Evolutionary conservation across 2,888 invertebrate species (phyloP), one percentile per base, ranked within the genome.

Genomic region (Drosophila ustulata): DNA sequence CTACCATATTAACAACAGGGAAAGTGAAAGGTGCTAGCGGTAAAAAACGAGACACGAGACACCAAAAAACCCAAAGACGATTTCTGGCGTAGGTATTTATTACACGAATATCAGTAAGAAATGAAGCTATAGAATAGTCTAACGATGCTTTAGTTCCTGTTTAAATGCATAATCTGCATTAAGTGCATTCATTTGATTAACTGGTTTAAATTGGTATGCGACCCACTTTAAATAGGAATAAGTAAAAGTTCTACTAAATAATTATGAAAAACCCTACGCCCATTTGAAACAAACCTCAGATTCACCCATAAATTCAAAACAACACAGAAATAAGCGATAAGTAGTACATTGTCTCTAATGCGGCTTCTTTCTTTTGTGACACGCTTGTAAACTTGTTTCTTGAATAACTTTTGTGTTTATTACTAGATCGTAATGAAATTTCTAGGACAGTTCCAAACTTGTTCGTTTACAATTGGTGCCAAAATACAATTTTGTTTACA

Each of bases 11-110:
- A 45, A 62, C 68, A 69, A 68, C 73, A 64, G 71, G 66, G 59
- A 83, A 78, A 84, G 84, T 83, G 84, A 84, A 82, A 83, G 81
- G 80, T 64, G 47, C 66, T 73, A 82, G 79, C 80, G 76, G 74
- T 73, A 32, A 25, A 43, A 18, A 13, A 23, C 39, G 58, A 66
- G 61, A 65, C n/a, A 5, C 30, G n/a, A 37, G 37, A n/a, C 37
- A 34, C 34, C 34, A 34, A 34, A 13, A 56, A 13, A 4, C 18
- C 18, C 13, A 8, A 13, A n/a, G 8, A 46, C 30, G 8, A 26
- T 34, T 34, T 26, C 25, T 56, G 34, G 23, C 34, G 45, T 45
- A 32, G 43, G 55, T 13, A 45, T 45, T 34, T 32, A 34, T 6
- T 25, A 25, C 18, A 18, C 6, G 3, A 30, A 53, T 6, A 18